phyloP scores from a whole-genome alignment of 2,888 invertebrate species.

The Rhimphoctona megacephalus region DNA sequence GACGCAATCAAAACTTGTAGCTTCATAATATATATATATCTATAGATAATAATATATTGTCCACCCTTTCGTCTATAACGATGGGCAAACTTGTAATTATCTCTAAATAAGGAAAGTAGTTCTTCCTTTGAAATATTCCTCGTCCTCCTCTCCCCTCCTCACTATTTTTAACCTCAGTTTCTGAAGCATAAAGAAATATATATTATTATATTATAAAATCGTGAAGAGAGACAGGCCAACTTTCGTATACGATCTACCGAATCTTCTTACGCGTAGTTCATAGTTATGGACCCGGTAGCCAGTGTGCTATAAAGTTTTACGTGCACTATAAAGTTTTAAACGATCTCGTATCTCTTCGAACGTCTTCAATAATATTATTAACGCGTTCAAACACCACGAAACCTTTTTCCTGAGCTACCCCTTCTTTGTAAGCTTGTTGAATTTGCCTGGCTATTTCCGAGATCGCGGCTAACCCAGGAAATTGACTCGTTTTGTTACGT shows the following conservation, averaged over 20 bases:
- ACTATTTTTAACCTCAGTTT: slow-evolving; percentile 1
- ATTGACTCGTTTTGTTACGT: slow-evolving; percentile 17
- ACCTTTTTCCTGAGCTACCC: slow-evolving; percentile 23
- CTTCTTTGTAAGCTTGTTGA: neutral
- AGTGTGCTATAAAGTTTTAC: slow-evolving; percentile 44
- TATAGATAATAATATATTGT: slow-evolving; percentile 39
- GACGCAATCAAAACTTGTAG: slow-evolving; percentile 64
- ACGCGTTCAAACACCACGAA: slow-evolving; percentile 15
- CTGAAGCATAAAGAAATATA: slow-evolving; percentile 37
- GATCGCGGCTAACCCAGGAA: slow-evolving; percentile 13
- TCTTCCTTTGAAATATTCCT: slow-evolving; percentile 8
- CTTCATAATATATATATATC: slow-evolving; percentile 19
- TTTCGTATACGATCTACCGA: slow-evolving; percentile 17
- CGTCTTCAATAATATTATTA: slow-evolving; percentile 46
- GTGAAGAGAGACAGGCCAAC: slow-evolving; percentile 24
- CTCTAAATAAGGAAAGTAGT: slow-evolving; percentile 74
- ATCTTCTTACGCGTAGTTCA: slow-evolving; percentile 15
- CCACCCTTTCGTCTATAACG: slow-evolving; percentile 28
- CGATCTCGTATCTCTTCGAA: slow-evolving; percentile 48
- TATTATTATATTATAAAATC: slow-evolving; percentile 49
- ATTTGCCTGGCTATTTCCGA: slow-evolving; percentile 17
- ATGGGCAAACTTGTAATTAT: slow-evolving; percentile 77
- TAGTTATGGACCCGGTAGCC: neutral
- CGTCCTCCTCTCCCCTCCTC: neutral
- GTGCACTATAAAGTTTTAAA: slow-evolving; percentile 55